These are phyloP conservation scores for Chironomus tentans DNA, from an alignment of 2,888 invertebrate species.

Conservation along the genomic window DNA sequence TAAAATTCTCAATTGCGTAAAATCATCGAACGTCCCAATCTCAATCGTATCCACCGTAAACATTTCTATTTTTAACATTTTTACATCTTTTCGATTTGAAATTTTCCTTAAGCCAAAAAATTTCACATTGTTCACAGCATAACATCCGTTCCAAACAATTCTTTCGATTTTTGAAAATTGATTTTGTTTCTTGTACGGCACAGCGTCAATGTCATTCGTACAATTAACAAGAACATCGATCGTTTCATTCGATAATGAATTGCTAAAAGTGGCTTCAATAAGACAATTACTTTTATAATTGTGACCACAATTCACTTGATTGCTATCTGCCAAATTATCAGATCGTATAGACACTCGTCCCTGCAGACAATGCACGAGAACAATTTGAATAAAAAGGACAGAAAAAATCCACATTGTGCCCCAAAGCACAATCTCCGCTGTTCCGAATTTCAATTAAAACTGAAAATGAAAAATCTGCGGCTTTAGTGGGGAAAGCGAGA, in stretches of 20 bases:
- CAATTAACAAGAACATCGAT: slow-evolving; percentile 15
- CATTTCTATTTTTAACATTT: neutral
- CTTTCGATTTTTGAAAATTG: slow-evolving; percentile 11
- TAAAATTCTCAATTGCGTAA: neutral
- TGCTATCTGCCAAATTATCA: neutral
- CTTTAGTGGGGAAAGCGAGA: neutral
- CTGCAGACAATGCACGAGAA: neutral
- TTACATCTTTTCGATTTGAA: neutral
- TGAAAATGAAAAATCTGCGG: slow-evolving; percentile 17
- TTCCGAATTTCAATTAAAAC: slow-evolving; percentile 22
- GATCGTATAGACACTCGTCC: neutral
- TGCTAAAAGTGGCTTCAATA: slow-evolving; percentile 10
- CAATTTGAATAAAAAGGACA: neutral
- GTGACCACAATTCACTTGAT: slow-evolving; percentile 2
- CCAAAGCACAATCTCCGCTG: neutral
- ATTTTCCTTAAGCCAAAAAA: neutral
- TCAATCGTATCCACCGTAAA: neutral
- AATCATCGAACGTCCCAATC: neutral
- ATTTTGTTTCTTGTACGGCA: neutral
- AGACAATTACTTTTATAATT: slow-evolving; percentile 7
- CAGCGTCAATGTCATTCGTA: neutral
- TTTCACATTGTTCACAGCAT: neutral
- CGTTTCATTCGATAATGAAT: neutral
- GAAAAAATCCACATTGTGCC: slow-evolving; percentile 9
- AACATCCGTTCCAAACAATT: slow-evolving; percentile 6